These are phyloP conservation scores for Taxidea taxus DNA, from an alignment of 2,113 vertebrate genomes.

Conservation along the genomic window DNA sequence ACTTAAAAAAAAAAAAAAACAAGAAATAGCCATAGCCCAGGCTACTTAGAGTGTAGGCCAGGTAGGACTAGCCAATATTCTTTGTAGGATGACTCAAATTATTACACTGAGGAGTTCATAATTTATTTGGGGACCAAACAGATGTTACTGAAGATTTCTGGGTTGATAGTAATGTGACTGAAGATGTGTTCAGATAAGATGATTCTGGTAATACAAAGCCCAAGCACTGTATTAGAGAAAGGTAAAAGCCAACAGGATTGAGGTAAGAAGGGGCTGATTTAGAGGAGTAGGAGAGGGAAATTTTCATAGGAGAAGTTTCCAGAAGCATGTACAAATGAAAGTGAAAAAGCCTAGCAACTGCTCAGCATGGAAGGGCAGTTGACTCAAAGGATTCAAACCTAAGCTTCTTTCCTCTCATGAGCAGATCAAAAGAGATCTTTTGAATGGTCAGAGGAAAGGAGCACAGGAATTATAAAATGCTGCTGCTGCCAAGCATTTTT, in stretches of 20 bases:
- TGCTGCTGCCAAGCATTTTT: not conserved
- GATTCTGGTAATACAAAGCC: not conserved
- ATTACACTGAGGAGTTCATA: not conserved
- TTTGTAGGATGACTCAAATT: not conserved
- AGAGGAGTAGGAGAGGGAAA: not conserved
- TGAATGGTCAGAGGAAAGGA: not conserved
- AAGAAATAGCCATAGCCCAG: not conserved
- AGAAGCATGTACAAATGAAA: not conserved
- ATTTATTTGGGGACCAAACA: not conserved
- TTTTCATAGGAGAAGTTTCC: not conserved
- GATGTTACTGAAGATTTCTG: not conserved
- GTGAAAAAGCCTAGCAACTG: not conserved
- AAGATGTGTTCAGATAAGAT: not conserved
- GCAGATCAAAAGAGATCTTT: not conserved
- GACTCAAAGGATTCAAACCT: not conserved
- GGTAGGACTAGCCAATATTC: not conserved
- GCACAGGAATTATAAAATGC: not conserved
- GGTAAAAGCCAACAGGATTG: not conserved
- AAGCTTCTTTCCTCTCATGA: not conserved
- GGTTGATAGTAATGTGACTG: not conserved
- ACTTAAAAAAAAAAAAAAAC: not conserved
- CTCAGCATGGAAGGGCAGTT: not conserved
- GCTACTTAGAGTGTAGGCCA: not conserved
- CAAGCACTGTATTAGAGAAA: not conserved
- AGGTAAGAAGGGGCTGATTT: not conserved